Conservation (phyloP, 1,140 invertebrate genomes). For the Gonioctena quinquepunctata region DNA sequence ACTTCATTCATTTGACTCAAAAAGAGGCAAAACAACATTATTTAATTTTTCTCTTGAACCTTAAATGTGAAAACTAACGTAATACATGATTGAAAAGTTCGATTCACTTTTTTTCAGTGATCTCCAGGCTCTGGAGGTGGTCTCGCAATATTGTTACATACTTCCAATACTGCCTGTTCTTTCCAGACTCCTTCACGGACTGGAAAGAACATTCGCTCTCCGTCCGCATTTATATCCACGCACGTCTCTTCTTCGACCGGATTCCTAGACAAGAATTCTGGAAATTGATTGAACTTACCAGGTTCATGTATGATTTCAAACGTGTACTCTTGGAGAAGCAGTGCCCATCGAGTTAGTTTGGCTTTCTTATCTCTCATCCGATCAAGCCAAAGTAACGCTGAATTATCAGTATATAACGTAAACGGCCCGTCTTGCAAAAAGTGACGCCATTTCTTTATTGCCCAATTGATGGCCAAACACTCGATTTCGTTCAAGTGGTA, state of each 20-base stretch:
- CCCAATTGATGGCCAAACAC: conserved; percentile 45
- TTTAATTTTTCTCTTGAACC: too few species aligned
- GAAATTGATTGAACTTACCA: conserved; percentile 38
- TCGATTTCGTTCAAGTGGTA: conserved; percentile 35
- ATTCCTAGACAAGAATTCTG: conserved; percentile 31
- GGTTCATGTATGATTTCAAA: conserved; percentile 38
- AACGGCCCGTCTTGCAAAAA: conserved; percentile 47
- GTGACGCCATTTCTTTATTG: conserved; percentile 39
- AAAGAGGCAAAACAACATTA: too few species aligned
- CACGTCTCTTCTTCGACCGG: neutral
- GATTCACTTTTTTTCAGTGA: too few species aligned
- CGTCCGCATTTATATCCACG: too few species aligned
- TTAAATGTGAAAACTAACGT: too few species aligned
- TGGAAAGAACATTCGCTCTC: too few species aligned
- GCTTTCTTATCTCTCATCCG: conserved; percentile 25
- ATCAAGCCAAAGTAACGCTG: conserved; percentile 37
- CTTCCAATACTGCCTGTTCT: too few species aligned
- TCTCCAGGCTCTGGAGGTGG: too few species aligned
- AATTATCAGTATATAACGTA: conserved; percentile 38
- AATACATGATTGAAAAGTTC: too few species aligned
- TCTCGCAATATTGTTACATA: too few species aligned
- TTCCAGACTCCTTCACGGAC: too few species aligned
- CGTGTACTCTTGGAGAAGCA: conserved; percentile 41
- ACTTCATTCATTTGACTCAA: too few species aligned
- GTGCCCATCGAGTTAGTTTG: conserved; percentile 44